phyloP scores from a whole-genome alignment of 2,797 vertebrate species.

The Todus mexicanus region DNA sequence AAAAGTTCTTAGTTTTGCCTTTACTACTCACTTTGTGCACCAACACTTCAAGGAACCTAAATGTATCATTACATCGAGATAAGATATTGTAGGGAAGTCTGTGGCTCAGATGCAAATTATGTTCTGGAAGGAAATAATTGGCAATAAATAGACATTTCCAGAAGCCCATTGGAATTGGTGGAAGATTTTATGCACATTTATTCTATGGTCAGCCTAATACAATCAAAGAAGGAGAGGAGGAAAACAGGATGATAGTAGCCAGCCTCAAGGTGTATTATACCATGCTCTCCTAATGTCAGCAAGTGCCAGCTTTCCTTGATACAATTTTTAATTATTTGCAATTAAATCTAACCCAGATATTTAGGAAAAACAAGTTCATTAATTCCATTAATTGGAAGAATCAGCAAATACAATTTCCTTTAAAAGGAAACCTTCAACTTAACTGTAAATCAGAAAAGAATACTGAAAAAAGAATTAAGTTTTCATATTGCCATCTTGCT shows the following conservation, averaged over 20 bases:
- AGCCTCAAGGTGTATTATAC: neutral
- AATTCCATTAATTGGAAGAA: neutral
- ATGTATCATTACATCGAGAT: neutral
- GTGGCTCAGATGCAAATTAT: neutral
- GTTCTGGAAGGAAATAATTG: neutral
- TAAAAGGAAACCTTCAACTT: neutral
- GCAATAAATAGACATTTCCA: neutral
- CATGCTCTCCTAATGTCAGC: neutral
- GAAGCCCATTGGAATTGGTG: neutral
- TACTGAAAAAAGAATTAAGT: neutral
- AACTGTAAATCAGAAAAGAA: neutral
- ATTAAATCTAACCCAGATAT: neutral
- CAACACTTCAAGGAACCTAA: neutral
- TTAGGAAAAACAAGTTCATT: neutral
- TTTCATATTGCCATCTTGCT: neutral
- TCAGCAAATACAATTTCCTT: neutral
- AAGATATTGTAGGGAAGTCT: neutral
- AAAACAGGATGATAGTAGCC: neutral
- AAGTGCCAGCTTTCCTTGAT: neutral
- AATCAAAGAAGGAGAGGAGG: neutral
- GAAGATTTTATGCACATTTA: neutral
- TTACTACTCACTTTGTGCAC: neutral
- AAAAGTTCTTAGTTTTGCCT: neutral
- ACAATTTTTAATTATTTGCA: neutral
- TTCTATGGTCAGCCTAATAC: neutral